A percentile compares a stretch with the other conserved stretches of the same genome.
Evolutionary conservation across 2,888 invertebrate genomes (phyloP).

Genomic region (Noctuana brunneofusca): DNA sequence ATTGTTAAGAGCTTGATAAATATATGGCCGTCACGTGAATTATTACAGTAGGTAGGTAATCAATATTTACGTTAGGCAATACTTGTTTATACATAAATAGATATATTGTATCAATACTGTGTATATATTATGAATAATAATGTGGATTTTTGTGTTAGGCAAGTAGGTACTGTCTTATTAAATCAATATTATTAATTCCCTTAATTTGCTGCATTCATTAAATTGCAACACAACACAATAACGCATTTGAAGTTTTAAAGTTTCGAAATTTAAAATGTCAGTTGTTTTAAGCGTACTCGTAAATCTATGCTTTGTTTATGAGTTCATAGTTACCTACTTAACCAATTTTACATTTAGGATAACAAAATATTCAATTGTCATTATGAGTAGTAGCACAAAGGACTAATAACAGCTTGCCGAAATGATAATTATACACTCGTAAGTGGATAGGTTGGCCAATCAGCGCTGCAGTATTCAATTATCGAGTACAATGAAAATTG

Average conservation of each 20-base stretch:
- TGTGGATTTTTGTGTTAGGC: too few species aligned
- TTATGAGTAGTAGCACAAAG: neutral
- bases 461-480: constrained; percentile 30
- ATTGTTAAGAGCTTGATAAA: constrained; percentile 1
- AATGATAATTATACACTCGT: neutral
- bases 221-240: too few species aligned
- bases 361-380: constrained; percentile 2
- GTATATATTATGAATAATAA: too few species aligned
- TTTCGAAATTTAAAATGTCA: neutral
- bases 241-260: neutral
- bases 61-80: too few species aligned
- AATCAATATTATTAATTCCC: too few species aligned
- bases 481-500: constrained; percentile 26
- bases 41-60: constrained; percentile 1
- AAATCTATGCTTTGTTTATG: neutral
- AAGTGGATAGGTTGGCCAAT: constrained; percentile 22
- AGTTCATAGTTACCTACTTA: neutral
- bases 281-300: neutral
- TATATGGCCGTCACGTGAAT: neutral
- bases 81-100: too few species aligned
- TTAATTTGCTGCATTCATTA: too few species aligned
- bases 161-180: too few species aligned
- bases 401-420: neutral
- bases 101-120: too few species aligned
- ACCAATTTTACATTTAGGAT: neutral